Evolutionary conservation across 2,113 vertebrate species (phyloP).

Genomic region (Dolichallabes microphthalmus): DNA sequence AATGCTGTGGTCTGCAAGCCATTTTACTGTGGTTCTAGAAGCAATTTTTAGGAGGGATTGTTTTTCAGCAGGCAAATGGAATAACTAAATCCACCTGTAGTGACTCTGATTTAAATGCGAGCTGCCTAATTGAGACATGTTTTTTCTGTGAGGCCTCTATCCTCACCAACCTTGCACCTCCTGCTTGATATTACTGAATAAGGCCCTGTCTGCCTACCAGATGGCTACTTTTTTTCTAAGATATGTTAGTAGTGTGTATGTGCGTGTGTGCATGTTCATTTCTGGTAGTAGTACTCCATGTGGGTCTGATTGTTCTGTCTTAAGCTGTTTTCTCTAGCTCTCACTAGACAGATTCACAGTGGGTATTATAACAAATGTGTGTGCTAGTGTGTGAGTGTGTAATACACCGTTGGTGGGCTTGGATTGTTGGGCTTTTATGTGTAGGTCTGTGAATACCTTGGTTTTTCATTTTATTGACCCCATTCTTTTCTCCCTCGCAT

Average conservation of each 20-base stretch:
- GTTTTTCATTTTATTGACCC: constrained; percentile 27
- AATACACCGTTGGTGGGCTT: constrained; percentile 35
- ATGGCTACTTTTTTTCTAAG: constrained; percentile 28
- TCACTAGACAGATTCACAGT: background rate
- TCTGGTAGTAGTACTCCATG: constrained; percentile 23
- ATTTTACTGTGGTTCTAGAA: constrained; percentile 2
- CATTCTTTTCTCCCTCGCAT: background rate
- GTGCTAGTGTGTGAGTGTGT: constrained; percentile 16
- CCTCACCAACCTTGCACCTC: background rate
- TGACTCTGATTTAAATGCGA: constrained; percentile 4
- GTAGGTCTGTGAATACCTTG: constrained; percentile 33
- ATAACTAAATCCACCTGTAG: constrained; percentile 24
- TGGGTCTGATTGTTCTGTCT: constrained; percentile 48
- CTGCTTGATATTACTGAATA: constrained; percentile 35
- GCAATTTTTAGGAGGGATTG: background rate
- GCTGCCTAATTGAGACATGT: constrained; percentile 28
- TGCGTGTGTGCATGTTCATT: constrained; percentile 27
- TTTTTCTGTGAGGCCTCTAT: background rate
- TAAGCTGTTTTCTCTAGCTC: constrained; percentile 9
- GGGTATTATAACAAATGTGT: constrained; percentile 19
- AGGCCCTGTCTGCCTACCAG: constrained; percentile 34
- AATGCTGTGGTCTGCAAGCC: constrained; percentile 14
- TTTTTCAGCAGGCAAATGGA: background rate
- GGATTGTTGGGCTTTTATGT: constrained; percentile 11
- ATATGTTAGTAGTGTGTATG: constrained; percentile 15